Conservation (phyloP, 2,113 vertebrate species). For the Anhinga anhinga region DNA sequence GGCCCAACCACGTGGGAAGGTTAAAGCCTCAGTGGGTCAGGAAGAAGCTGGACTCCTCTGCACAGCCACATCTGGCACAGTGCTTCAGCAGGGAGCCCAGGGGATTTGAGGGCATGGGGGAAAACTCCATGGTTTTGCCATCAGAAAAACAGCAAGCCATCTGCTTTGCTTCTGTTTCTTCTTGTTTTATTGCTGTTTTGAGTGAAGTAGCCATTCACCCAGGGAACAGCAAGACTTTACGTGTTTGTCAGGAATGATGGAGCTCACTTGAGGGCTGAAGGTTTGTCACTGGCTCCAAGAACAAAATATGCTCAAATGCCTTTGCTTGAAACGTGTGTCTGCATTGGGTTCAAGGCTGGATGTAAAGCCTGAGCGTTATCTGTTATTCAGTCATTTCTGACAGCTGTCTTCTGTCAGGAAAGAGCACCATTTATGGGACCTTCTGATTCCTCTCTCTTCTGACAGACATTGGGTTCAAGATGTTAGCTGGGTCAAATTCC, state of each 20-base stretch:
- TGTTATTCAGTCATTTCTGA: background rate
- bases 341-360: background rate
- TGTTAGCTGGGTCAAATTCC: background rate
- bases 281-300: background rate
- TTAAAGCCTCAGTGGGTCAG: background rate
- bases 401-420: background rate
- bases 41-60: background rate
- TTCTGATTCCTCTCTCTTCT: background rate
- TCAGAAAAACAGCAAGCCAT: background rate
- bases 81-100: background rate
- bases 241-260: background rate
- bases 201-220: background rate
- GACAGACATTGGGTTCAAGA: background rate
- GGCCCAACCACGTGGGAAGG: accelerated
- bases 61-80: accelerated
- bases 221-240: background rate
- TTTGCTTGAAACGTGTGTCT: background rate
- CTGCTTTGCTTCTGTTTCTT: background rate
- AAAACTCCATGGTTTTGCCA: background rate
- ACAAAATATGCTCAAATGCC: background rate
- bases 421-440: background rate
- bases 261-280: background rate
- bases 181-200: background rate
- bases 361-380: background rate
- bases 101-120: background rate